Conservation (phyloP, 2,888 invertebrate species). For the Dryobota labecula region DNA sequence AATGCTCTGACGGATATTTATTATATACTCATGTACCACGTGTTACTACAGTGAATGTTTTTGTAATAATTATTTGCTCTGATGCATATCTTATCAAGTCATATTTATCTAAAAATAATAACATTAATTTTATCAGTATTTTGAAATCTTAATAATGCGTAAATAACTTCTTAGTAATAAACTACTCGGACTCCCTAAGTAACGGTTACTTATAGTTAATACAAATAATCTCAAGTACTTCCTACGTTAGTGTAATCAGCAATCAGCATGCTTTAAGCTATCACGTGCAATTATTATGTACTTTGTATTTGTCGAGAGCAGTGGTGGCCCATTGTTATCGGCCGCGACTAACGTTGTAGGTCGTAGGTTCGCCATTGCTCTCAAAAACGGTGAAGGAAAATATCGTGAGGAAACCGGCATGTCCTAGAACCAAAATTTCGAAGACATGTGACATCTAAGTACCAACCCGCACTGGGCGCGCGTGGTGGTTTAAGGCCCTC, state of each 20-base stretch:
- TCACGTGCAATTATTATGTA: neutral
- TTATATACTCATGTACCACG: conserved; percentile 14
- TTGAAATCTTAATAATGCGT: conserved; percentile 6
- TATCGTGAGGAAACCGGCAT: too few relatives aligned
- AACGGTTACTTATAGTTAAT: conserved; percentile 5
- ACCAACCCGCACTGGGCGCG: too few relatives aligned
- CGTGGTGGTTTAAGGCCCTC: too few relatives aligned
- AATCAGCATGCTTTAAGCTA: conserved; percentile 10
- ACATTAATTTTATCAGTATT: conserved; percentile 11
- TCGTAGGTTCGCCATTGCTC: too few relatives aligned
- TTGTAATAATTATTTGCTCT: conserved; percentile 23
- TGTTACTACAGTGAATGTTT: conserved; percentile 19
- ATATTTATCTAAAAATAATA: conserved; percentile 26
- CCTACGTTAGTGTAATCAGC: neutral
- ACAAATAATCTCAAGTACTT: conserved; percentile 21
- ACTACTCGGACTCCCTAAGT: neutral
- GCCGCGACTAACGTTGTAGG: too few relatives aligned
- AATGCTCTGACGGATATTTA: too few relatives aligned
- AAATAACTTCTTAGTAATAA: neutral
- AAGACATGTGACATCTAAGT: too few relatives aligned
- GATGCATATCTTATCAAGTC: conserved; percentile 26
- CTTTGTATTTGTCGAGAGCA: conserved; percentile 6
- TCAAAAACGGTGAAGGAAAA: too few relatives aligned
- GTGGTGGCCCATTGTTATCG: too few relatives aligned
- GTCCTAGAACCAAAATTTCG: too few relatives aligned